phyloP scores from a whole-genome alignment of 2,113 vertebrate genomes.

The Caracal caracal region DNA sequence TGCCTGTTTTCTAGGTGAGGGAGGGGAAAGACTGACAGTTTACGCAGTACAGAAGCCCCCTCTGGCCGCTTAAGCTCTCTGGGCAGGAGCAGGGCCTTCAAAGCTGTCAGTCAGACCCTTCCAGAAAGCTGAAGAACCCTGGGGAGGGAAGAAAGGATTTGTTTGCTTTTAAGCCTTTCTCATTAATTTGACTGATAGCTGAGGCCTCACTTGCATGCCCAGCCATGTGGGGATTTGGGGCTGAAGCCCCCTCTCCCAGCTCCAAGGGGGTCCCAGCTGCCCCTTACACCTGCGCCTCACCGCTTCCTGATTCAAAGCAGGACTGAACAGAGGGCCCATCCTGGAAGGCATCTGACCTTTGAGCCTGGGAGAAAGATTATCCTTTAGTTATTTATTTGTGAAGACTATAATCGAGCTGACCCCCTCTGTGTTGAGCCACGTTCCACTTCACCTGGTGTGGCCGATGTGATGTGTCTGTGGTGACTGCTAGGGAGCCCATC shows the following conservation, averaged over 20 bases:
- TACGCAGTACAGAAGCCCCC: neutral
- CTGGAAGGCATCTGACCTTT: neutral
- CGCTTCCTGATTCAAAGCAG: neutral
- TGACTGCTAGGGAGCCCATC: neutral
- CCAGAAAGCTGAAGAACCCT: neutral
- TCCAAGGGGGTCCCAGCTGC: neutral
- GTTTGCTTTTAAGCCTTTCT: slow-evolving; percentile 20
- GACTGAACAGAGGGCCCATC: neutral
- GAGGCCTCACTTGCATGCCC: neutral
- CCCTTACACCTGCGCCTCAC: neutral
- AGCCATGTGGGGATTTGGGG: neutral
- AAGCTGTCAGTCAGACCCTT: neutral
- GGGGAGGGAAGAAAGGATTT: neutral
- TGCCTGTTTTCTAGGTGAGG: neutral
- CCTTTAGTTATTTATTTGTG: neutral
- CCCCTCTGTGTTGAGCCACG: neutral
- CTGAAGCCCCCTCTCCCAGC: neutral
- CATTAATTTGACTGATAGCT: neutral
- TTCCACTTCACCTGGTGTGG: too few species aligned
- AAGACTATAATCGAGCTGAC: too few species aligned
- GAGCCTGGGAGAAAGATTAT: neutral
- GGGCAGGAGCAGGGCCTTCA: neutral
- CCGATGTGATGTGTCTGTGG: accelerated
- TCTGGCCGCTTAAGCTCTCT: neutral
- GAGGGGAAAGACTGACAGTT: neutral